phyloP scores from a whole-genome alignment of 2,113 vertebrate species.

The Misgurnus anguillicaudatus region DNA sequence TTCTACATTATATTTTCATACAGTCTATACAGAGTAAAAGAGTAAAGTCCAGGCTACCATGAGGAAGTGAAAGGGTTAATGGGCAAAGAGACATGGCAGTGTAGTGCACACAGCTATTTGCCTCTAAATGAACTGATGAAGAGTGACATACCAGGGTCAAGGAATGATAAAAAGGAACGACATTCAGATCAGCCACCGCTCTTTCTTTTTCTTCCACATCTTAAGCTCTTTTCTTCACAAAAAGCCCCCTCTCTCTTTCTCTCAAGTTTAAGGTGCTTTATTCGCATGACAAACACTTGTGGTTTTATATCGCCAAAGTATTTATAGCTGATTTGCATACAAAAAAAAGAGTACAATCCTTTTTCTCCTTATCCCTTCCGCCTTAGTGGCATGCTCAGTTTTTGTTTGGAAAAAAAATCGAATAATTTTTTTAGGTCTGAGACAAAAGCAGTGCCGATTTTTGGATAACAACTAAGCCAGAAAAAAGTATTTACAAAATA shows the following conservation, averaged over 20 bases:
- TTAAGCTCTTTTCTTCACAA: constrained; percentile 5
- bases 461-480: not conserved
- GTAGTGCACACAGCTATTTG: not conserved
- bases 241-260: not conserved
- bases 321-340: no score
- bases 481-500: not conserved
- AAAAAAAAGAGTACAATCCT: no score
- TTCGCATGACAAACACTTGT: no score
- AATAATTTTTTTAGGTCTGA: constrained; percentile 3
- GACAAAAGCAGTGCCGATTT: constrained; percentile 4
- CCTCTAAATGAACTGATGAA: constrained; percentile 27
- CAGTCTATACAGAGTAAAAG: no score
- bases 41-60: not conserved
- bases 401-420: not conserved
- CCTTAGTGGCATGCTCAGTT: not conserved
- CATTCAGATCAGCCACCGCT: not conserved
- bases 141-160: constrained; percentile 25
- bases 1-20: no score
- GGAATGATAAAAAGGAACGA: not conserved
- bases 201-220: not conserved
- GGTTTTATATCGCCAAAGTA: no score
- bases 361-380: not conserved
- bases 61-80: not conserved
- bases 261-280: no score
- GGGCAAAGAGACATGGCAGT: not conserved